These are phyloP conservation scores for Agelaius phoeniceus DNA, from an alignment of 2,113 vertebrate species.

Conservation along the genomic window DNA sequence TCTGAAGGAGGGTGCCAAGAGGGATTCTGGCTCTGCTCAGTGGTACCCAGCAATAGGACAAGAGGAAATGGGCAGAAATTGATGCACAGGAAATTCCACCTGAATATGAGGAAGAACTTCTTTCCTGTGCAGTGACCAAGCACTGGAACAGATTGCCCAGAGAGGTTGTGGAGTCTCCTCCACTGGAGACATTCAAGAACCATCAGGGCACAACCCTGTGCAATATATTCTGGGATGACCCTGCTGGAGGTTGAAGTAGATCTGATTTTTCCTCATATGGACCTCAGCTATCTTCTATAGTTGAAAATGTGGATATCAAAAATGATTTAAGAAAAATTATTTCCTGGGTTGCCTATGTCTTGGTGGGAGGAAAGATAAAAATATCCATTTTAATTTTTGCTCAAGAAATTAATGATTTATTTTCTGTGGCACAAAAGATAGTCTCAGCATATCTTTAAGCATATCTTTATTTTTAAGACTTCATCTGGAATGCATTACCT, in stretches of 20 bases:
- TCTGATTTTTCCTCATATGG: neutral
- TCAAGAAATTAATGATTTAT: neutral
- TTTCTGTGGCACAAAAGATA: neutral
- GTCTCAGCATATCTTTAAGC: neutral
- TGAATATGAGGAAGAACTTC: neutral
- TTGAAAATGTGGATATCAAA: neutral
- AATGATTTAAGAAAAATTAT: neutral
- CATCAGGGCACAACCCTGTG: too few species aligned
- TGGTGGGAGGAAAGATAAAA: neutral
- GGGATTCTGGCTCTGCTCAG: neutral
- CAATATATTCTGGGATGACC: neutral
- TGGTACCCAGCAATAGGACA: neutral
- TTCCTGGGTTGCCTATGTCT: neutral
- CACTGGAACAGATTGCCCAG: too few species aligned
- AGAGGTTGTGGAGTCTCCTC: neutral
- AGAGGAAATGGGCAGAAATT: neutral
- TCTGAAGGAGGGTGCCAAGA: neutral
- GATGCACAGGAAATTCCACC: neutral
- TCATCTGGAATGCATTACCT: neutral
- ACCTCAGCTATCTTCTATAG: neutral
- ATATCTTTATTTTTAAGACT: neutral
- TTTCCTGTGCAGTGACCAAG: neutral
- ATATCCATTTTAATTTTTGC: neutral
- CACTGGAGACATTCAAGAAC: neutral
- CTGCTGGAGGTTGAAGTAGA: neutral